Evolutionary conservation across 2,797 vertebrate genomes (phyloP).

Genomic region (Xenopus petersii): DNA sequence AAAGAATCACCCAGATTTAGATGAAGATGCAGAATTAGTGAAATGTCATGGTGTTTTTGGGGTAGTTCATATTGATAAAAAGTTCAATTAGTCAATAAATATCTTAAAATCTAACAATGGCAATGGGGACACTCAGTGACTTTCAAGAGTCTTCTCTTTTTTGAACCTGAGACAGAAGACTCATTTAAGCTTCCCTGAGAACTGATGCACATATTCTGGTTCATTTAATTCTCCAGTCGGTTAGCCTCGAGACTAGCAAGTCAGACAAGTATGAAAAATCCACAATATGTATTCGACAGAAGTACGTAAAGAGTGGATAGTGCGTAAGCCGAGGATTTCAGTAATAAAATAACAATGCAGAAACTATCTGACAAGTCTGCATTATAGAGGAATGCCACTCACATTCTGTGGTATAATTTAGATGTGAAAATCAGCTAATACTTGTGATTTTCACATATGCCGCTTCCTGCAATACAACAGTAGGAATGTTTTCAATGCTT

Average conservation of each 20-base stretch:
- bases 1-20: too few relatives aligned
- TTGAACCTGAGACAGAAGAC: constrained; percentile 12
- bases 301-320: neutral
- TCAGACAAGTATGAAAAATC: constrained; percentile 11
- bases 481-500: constrained; percentile 37
- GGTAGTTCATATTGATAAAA: too few relatives aligned
- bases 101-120: too few relatives aligned
- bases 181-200: constrained; percentile 19
- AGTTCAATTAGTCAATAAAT: too few relatives aligned
- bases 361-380: constrained; percentile 33
- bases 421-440: constrained; percentile 46
- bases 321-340: constrained; percentile 10
- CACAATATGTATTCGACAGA: constrained; percentile 25
- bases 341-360: constrained; percentile 35
- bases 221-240: constrained; percentile 23
- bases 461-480: constrained; percentile 34
- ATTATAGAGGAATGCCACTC: constrained; percentile 35
- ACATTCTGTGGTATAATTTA: constrained; percentile 38
- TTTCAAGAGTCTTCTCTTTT: neutral
- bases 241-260: constrained; percentile 28
- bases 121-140: too few relatives aligned
- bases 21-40: too few relatives aligned
- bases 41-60: too few relatives aligned
- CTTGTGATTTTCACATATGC: constrained; percentile 37
- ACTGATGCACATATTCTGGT: constrained; percentile 17